Evolutionary conservation across 30 jellyfish, hydroid and myxozoan species (phyloP), one percentile per base, ranked within the genome.

Genomic region (Mastigias papua): DNA sequence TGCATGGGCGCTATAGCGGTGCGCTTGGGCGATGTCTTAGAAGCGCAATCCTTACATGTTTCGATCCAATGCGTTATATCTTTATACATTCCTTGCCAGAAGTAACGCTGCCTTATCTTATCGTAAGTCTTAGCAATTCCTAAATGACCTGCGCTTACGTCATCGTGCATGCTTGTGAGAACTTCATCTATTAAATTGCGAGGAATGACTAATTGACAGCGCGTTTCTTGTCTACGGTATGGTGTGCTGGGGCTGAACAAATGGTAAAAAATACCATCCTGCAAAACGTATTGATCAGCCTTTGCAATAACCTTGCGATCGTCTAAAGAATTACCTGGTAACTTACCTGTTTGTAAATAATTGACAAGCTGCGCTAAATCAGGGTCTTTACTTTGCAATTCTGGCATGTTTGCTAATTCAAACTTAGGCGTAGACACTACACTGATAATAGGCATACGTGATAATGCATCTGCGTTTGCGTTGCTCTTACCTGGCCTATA

Each of bases 31-130:
- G 82, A 69, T 64, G 62, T 89, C 84, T 81, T 89, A 28, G 89
- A 35, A 9, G 89, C 94, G 58, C 95, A 89, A 33, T 72, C 95
- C 67, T 31, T 74, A 34, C 95, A 89, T 6, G 91, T 82, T 34
- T 82, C 89, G 8, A 89, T 81, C 89, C 84, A 81, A 32, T 74
- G 94, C 22, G 83, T 62, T 8, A 81, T 70, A 69, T 81, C 94
- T 28, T 48, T 74, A 82, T 69, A 77, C 97, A 89, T 89, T 11
- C 93, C 93, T 28, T 67, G 73, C 97, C 97, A 89, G 33, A 33
- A 89, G 62, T 89, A 89, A 27, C 88, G 87, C 64, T 77, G 89
- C 35, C 90, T 67, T 46, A 82, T 34, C 81, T 71, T 81, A 34
- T 89, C 97, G 28, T 60, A 80, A 19, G 84, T 20, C 63, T 89